A percentile compares a stretch with the other conserved stretches of the same genome.
These are phyloP conservation scores for Channa maculata DNA, from an alignment of 2,113 vertebrate species.

Conservation along the genomic window DNA sequence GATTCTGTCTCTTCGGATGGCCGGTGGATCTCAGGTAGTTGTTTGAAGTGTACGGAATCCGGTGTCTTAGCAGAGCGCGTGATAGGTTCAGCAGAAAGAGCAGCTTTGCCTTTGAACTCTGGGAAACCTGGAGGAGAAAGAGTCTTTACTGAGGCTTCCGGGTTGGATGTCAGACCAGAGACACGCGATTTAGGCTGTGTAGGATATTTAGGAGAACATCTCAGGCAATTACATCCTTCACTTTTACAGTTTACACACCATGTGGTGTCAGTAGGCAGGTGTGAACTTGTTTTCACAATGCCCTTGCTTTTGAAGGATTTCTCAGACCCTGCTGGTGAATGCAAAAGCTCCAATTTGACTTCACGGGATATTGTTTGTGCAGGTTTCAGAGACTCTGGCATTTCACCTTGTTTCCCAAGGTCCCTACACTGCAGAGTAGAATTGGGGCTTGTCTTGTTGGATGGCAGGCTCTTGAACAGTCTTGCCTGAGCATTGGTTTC, in stretches of 20 bases:
- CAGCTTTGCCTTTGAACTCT: background rate
- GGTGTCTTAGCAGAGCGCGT: background rate
- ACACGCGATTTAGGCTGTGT: background rate
- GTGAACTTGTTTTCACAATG: background rate
- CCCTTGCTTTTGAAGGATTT: background rate
- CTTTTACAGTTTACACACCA: background rate
- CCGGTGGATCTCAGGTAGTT: background rate
- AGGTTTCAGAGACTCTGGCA: background rate
- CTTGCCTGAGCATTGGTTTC: background rate
- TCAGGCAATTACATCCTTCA: constrained; percentile 50
- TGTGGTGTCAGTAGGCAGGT: background rate
- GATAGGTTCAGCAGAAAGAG: background rate
- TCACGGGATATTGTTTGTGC: background rate
- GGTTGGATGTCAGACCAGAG: background rate
- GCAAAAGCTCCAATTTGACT: background rate
- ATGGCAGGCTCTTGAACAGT: background rate
- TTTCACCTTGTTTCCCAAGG: background rate
- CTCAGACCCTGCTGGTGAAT: background rate
- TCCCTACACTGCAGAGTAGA: background rate
- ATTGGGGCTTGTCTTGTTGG: background rate
- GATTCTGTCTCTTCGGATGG: background rate
- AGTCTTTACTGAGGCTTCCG: background rate
- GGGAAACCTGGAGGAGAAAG: background rate
- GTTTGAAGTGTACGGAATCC: background rate
- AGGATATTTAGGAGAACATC: constrained; percentile 59